Evolutionary conservation across 2,888 invertebrate species (phyloP), one percentile per base, ranked within the genome.

Genomic region (Leucania comma): DNA sequence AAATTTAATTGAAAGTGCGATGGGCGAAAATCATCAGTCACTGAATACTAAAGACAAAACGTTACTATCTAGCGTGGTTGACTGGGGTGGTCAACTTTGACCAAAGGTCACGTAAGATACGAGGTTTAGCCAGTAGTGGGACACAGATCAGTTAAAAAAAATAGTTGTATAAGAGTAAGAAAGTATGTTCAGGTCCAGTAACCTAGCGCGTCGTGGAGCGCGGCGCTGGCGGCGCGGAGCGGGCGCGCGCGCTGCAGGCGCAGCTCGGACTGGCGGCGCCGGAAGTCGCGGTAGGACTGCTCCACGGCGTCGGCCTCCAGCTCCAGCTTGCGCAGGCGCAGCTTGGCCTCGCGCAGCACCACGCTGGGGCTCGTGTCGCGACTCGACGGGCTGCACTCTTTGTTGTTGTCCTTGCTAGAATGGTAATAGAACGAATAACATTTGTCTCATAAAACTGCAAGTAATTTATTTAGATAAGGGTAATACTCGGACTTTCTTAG

Each of bases 281-380:
- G 90, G 78, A 95, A 96, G 85, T 93, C 90, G 42, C 91, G 72
- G 85, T 96, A 97, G 1, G 96, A 96, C 57, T 93, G 86, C 87
- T 97, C 96, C 0, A 97, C 96, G 1, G 96, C 96, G 64, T 96
- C 96, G 22, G 96, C 97, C 82, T 97, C 97, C n/a, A 96, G 93
- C 89, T 97, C 97, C 72, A 97, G 85, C 86, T 95, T 94, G 74
- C 95, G 91, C 3, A 97, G 90, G 3, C 96, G 93, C 51, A 91
- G 87, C 77, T 95, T 95, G 0, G 97, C 96, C 85, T 97, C 96
- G 42, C 94, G 90, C 5, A 97, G 89, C 26, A 96, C 95, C 2
- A 95, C 92, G 56, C 93, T 95, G 0, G 96, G 96, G 81, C 95
- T 96, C 58, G 88, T 89, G 2, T 91, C 91, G 3, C 91, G 87